Conservation (phyloP, 2,888 invertebrate species). For the Leucophora obtusa region DNA sequence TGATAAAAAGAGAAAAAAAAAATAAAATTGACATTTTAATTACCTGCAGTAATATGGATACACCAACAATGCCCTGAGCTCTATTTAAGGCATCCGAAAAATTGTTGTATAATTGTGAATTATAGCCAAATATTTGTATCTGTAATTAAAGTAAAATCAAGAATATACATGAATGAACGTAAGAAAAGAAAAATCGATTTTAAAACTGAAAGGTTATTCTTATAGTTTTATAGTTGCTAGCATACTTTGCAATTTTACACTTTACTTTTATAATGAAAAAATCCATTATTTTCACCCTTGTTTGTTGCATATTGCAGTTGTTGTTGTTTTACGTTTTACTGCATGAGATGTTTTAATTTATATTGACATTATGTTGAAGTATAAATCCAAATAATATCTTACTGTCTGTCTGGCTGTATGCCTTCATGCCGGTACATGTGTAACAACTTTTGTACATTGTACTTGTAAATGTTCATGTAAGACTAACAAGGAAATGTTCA, state of each 20-base stretch:
- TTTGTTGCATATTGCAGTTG: conserved; percentile 12
- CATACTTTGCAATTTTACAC: conserved; percentile 12
- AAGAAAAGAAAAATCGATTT: conserved; percentile 38
- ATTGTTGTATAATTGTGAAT: conserved; percentile 97
- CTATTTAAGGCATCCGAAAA: conserved; percentile 95
- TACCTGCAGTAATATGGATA: conserved; percentile 97
- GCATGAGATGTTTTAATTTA: conserved; percentile 61
- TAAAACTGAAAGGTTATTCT: conserved; percentile 21
- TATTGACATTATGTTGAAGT: conserved; percentile 61
- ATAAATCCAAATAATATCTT: conserved; percentile 59
- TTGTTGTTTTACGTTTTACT: conserved; percentile 36
- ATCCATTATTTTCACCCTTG: conserved; percentile 43
- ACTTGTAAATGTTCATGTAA: neutral
- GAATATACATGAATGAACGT: conserved; percentile 6
- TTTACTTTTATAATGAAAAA: conserved; percentile 40
- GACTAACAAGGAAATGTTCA: conserved; percentile 31
- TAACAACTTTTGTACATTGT: conserved; percentile 27
- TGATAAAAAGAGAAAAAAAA: no score
- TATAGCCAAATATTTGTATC: conserved; percentile 99
- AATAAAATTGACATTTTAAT: conserved; percentile 62
- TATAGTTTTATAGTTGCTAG: neutral
- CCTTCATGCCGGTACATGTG: conserved; percentile 24
- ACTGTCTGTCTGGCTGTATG: conserved; percentile 9
- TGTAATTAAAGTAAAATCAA: conserved; percentile 80
- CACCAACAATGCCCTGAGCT: conserved; percentile 96